Conservation (phyloP, 2,113 vertebrate genomes). For the Actenoides lindsayi region DNA sequence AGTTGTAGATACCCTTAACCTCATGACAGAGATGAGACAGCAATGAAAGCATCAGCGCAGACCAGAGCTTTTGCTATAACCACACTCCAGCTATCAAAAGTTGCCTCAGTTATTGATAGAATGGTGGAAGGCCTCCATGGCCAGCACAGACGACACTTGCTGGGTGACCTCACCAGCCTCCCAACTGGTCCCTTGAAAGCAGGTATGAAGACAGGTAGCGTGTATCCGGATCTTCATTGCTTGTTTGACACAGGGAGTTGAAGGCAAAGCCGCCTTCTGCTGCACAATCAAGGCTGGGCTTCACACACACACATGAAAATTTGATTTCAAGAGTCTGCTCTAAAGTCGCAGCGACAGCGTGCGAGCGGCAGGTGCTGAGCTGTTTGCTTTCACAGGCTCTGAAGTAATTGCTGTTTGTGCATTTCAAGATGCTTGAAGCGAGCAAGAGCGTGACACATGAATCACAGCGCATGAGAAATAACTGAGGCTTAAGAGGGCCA, state of each 20-base stretch:
- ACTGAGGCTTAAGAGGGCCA: neutral
- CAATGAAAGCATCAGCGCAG: neutral
- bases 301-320: neutral
- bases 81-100: neutral
- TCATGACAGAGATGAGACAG: neutral
- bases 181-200: neutral
- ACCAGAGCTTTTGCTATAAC: neutral
- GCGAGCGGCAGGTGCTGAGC: neutral
- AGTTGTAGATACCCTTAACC: neutral
- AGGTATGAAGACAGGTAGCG: rapidly evolving
- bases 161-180: neutral
- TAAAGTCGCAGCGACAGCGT: rapidly evolving
- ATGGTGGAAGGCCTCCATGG: neutral
- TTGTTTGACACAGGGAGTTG: too few species aligned
- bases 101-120: neutral
- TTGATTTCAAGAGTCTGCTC: neutral
- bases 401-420: neutral
- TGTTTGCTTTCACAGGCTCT: neutral
- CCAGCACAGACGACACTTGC: rapidly evolving
- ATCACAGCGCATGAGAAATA: neutral
- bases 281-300: neutral
- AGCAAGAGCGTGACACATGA: slow-evolving; percentile 10
- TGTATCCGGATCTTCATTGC: neutral
- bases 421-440: slow-evolving; percentile 9
- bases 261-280: neutral